Percentiles rank a stretch among this genome's conserved stretches.
Evolutionary conservation across 2,797 vertebrate genomes (phyloP).

Genomic region (Falco cherrug): DNA sequence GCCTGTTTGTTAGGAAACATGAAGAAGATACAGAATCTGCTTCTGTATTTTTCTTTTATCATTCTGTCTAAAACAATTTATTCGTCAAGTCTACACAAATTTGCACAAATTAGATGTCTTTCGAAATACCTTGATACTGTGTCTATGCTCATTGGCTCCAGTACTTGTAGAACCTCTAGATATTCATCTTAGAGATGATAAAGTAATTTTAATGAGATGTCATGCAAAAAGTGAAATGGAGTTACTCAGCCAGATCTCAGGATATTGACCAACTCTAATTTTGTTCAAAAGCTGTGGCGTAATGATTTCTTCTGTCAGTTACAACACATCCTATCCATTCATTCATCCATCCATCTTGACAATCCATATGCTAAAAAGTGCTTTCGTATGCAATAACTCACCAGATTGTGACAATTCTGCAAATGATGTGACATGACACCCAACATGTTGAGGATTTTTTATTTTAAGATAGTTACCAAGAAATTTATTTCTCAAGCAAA

Average conservation of each 20-base stretch:
- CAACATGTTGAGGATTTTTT: constrained; percentile 59
- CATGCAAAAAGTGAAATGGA: background rate
- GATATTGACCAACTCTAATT: constrained; percentile 52
- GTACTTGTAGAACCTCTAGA: background rate
- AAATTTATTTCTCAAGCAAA: constrained; percentile 36
- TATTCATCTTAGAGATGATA: background rate
- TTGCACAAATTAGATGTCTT: background rate
- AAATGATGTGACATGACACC: constrained; percentile 60
- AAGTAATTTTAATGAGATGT: constrained; percentile 22
- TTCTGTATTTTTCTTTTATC: constrained; percentile 8
- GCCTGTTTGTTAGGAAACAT: constrained; percentile 21
- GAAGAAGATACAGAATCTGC: background rate
- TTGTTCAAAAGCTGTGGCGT: constrained; percentile 52
- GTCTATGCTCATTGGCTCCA: background rate
- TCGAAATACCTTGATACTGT: background rate
- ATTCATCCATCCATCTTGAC: constrained; percentile 62
- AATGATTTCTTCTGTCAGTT: constrained; percentile 66
- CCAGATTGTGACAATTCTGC: constrained; percentile 63
- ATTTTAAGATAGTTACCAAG: constrained; percentile 48
- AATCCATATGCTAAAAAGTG: constrained; percentile 59
- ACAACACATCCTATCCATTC: constrained; percentile 54
- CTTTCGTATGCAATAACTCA: constrained; percentile 57
- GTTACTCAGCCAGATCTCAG: constrained; percentile 17
- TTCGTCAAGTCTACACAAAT: background rate
- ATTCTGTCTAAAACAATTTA: background rate